Conservation (phyloP, 2,113 vertebrate species). For the Eudyptes chrysolophus region DNA sequence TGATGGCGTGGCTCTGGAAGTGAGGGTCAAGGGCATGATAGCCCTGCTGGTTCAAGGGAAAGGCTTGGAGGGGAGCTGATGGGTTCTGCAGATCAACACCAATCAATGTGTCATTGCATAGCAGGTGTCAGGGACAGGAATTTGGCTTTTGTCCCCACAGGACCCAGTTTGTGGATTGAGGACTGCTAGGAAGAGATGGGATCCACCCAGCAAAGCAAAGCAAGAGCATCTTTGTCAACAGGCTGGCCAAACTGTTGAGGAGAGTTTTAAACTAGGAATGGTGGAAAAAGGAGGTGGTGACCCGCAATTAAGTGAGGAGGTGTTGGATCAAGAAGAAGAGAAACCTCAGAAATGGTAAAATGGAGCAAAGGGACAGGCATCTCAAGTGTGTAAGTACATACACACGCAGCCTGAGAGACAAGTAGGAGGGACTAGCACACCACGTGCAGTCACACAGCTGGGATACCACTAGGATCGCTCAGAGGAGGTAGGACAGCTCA, state of each 20-base stretch:
- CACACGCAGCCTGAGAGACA: not conserved
- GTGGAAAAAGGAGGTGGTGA: not conserved
- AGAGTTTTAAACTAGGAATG: not conserved
- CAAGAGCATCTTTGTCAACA: not conserved
- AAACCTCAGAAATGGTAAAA: not conserved
- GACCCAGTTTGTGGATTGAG: not conserved
- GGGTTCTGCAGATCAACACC: not conserved
- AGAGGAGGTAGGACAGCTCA: not conserved
- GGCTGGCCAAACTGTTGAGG: not conserved
- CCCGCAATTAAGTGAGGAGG: not conserved
- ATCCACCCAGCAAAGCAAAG: not conserved
- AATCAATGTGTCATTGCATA: rapidly evolving
- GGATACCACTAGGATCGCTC: not conserved
- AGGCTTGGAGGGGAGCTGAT: not conserved
- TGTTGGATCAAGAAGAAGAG: not conserved
- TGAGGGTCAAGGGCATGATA: not conserved
- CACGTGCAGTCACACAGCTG: not conserved
- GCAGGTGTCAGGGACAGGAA: not conserved
- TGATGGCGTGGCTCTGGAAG: not conserved
- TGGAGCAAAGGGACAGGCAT: not conserved
- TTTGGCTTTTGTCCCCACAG: not conserved
- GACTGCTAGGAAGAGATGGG: not conserved
- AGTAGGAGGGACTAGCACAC: not conserved
- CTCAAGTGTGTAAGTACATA: not conserved
- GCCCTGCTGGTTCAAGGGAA: not conserved